These are phyloP conservation scores for Corythucha ciliata DNA, from an alignment of 2,888 invertebrate species.

Conservation along the genomic window DNA sequence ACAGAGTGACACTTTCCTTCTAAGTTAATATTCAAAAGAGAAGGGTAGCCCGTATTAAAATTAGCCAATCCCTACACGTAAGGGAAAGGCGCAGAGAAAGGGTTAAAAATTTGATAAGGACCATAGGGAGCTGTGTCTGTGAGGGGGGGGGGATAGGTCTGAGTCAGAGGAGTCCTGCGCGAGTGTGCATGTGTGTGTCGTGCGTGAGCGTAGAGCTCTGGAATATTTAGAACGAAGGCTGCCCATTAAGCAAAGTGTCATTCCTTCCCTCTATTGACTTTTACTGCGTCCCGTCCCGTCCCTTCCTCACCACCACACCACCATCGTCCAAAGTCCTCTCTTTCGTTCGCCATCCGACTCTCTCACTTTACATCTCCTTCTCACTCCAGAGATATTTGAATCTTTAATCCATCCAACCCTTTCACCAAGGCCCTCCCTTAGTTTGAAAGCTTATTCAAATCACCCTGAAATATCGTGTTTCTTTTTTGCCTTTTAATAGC, in stretches of 20 bases:
- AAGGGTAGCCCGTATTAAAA: slow-evolving; percentile 27
- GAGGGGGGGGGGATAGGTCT: slow-evolving; percentile 17
- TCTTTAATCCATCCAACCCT: slow-evolving; percentile 25
- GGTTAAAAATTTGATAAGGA: slow-evolving; percentile 31
- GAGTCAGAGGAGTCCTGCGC: no score
- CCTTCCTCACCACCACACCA: slow-evolving; percentile 3
- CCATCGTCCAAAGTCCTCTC: slow-evolving; percentile 5
- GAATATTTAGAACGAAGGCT: slow-evolving; percentile 28
- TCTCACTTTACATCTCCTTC: slow-evolving; percentile 8
- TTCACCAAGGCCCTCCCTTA: slow-evolving; percentile 10
- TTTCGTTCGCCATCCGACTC: slow-evolving; percentile 13
- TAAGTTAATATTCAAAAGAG: slow-evolving; percentile 29
- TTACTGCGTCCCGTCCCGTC: slow-evolving; percentile 21
- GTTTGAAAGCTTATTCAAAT: slow-evolving; percentile 27
- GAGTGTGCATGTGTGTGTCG: slow-evolving; percentile 18
- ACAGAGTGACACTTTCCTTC: slow-evolving; percentile 19
- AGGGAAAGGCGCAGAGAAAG: slow-evolving; percentile 23
- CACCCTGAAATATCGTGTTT: slow-evolving; percentile 27
- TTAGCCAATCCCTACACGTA: slow-evolving; percentile 30
- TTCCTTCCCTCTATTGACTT: slow-evolving; percentile 34
- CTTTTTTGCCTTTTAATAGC: slow-evolving; percentile 27
- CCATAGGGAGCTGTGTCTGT: slow-evolving; percentile 19
- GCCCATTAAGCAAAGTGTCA: slow-evolving; percentile 32
- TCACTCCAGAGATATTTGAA: slow-evolving; percentile 22
- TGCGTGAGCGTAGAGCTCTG: slow-evolving; percentile 15